These are phyloP conservation scores for Ammodytes dubius DNA, from an alignment of 2,113 vertebrate species.

Conservation along the genomic window DNA sequence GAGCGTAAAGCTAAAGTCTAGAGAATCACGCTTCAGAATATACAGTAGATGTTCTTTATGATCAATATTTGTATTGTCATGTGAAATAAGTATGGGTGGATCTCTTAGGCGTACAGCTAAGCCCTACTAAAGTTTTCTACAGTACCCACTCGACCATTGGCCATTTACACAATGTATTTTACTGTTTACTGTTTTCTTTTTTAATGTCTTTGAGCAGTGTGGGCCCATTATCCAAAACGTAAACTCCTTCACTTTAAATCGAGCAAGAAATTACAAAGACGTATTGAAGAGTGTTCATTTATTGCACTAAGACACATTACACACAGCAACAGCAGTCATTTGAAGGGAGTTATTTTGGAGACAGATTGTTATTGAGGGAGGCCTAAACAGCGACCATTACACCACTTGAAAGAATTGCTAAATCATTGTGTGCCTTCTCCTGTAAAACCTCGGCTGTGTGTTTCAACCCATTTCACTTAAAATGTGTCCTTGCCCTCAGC, in stretches of 20 bases:
- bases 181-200: not conserved
- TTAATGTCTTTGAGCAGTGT: not conserved
- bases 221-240: not conserved
- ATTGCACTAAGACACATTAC: conserved; percentile 56
- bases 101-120: not conserved
- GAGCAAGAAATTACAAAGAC: conserved; percentile 45
- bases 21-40: not conserved
- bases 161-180: not conserved
- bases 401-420: conserved; percentile 63
- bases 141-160: conserved; percentile 2
- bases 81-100: not conserved
- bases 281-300: conserved; percentile 47
- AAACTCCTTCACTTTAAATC: conserved; percentile 41
- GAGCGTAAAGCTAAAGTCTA: not conserved
- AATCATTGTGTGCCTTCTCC: conserved; percentile 57
- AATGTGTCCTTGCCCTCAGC: conserved; percentile 31
- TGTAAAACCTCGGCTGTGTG: conserved; percentile 47
- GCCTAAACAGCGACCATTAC: conserved; percentile 52
- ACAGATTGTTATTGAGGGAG: conserved; percentile 54
- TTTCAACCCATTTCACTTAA: conserved; percentile 36
- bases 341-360: conserved; percentile 31
- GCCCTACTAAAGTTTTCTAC: not conserved
- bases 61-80: conserved; percentile 1
- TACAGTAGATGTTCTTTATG: not conserved
- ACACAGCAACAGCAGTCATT: conserved; percentile 42